Evolutionary conservation across 23 tunicate genomes (phyloP).

Genomic region (Halocynthia roretzi): DNA sequence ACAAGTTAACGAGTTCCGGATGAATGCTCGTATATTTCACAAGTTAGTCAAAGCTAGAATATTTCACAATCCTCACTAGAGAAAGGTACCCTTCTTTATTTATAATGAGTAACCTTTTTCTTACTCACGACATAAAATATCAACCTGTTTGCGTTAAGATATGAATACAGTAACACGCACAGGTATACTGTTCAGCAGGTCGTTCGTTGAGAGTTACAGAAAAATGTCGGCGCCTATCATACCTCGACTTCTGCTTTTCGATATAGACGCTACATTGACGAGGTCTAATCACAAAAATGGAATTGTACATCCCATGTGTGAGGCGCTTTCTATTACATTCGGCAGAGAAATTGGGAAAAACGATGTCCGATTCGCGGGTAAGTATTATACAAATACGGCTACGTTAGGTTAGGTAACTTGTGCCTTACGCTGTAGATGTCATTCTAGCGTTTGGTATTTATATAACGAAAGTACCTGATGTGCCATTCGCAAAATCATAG

Average conservation of each 20-base stretch:
- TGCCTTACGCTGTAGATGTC: not conserved
- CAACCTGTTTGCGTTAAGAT: too few relatives aligned
- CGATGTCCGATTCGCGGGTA: slow-evolving; percentile 49
- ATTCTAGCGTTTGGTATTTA: too few relatives aligned
- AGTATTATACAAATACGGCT: not conserved
- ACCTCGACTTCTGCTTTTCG: slow-evolving; percentile 71
- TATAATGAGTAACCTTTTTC: too few relatives aligned
- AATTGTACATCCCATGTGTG: slow-evolving; percentile 19
- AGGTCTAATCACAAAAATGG: slow-evolving; percentile 24
- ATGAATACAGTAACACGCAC: not conserved
- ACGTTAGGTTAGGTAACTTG: not conserved
- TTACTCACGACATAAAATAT: too few relatives aligned
- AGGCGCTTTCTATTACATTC: slow-evolving; percentile 52
- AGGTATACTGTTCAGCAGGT: not conserved
- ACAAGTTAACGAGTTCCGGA: too few relatives aligned
- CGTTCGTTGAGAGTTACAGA: not conserved
- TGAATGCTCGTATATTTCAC: too few relatives aligned
- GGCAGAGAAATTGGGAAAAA: slow-evolving; percentile 37
- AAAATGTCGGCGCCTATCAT: slow-evolving; percentile 11
- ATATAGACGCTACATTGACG: slow-evolving; percentile 76
- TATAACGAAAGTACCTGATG: too few relatives aligned
- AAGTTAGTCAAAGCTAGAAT: too few relatives aligned
- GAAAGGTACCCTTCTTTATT: too few relatives aligned
- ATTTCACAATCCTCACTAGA: too few relatives aligned
- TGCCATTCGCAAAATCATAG: too few relatives aligned